phyloP scores from a whole-genome alignment of 2,113 vertebrate species.

The Mormyrus lacerda region DNA sequence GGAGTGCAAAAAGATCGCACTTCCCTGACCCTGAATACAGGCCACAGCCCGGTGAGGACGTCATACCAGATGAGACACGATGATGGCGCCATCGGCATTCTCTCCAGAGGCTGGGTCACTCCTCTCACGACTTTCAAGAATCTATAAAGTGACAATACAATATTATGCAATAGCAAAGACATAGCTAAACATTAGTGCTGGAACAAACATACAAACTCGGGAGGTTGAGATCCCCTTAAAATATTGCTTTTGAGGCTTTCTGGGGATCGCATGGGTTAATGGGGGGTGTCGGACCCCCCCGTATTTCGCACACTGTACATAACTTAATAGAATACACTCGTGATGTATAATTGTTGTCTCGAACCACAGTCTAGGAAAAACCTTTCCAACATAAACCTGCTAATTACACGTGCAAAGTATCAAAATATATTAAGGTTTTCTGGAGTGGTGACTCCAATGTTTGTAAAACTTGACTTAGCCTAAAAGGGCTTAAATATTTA shows the following conservation, averaged over 20 bases:
- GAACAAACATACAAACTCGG: no score
- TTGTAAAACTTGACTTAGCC: background rate
- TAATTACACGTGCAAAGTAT: no score
- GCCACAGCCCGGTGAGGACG: background rate
- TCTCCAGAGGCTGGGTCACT: slow-evolving; percentile 67
- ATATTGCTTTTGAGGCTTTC: no score
- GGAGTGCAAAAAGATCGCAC: background rate
- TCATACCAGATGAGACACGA: slow-evolving; percentile 89
- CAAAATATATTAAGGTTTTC: no score
- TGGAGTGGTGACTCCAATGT: background rate
- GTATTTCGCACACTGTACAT: no score
- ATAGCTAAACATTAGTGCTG: background rate
- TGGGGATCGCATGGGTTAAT: no score
- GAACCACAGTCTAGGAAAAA: no score
- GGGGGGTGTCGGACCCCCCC: no score
- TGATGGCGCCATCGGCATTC: slow-evolving; percentile 80
- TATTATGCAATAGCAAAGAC: background rate
- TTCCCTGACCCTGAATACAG: background rate
- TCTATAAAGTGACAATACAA: slow-evolving; percentile 52
- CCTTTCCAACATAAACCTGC: no score
- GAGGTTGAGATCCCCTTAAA: no score
- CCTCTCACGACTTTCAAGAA: slow-evolving; percentile 84
- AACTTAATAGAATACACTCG: no score
- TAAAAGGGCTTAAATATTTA: background rate
- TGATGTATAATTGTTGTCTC: no score